These are phyloP conservation scores for Cichladusa arquata DNA, from an alignment of 2,113 vertebrate genomes.

Conservation along the genomic window DNA sequence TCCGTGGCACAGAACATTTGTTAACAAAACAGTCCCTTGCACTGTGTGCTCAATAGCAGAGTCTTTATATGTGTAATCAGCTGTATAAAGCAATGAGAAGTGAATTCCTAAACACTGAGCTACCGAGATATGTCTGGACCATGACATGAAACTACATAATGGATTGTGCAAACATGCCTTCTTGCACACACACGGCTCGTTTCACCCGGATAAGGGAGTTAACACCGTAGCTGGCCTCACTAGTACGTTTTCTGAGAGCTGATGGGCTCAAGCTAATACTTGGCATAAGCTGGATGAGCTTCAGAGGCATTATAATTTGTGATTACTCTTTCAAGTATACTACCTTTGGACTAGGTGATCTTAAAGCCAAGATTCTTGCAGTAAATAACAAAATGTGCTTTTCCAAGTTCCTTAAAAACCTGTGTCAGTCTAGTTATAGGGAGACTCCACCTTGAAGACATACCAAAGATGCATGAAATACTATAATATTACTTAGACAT, in stretches of 20 bases:
- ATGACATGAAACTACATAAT: not conserved
- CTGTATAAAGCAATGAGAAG: slow-evolving; percentile 4
- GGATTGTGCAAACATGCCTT: not conserved
- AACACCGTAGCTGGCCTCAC: not conserved
- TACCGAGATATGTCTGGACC: not conserved
- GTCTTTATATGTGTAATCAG: slow-evolving; percentile 19
- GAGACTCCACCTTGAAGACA: not conserved
- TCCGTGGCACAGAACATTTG: not conserved
- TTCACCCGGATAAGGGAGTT: not conserved
- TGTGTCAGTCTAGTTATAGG: not conserved
- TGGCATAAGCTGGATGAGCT: not conserved
- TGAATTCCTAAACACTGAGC: slow-evolving; percentile 1
- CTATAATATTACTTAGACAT: not conserved
- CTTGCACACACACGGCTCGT: not conserved
- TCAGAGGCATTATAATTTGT: not conserved
- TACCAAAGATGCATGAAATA: not conserved
- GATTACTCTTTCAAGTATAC: not conserved
- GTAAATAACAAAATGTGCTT: not conserved
- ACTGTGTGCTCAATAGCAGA: not conserved
- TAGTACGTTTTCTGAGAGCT: not conserved
- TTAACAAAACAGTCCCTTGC: slow-evolving; percentile 16
- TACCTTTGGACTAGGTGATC: not conserved
- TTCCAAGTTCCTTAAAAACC: not conserved
- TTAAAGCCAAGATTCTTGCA: not conserved
- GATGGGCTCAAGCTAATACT: not conserved